A percentile compares a stretch with the other conserved stretches of the same genome.
phyloP scores from a whole-genome alignment of 2,888 invertebrate species.

The Mechanitis mazaeus region DNA sequence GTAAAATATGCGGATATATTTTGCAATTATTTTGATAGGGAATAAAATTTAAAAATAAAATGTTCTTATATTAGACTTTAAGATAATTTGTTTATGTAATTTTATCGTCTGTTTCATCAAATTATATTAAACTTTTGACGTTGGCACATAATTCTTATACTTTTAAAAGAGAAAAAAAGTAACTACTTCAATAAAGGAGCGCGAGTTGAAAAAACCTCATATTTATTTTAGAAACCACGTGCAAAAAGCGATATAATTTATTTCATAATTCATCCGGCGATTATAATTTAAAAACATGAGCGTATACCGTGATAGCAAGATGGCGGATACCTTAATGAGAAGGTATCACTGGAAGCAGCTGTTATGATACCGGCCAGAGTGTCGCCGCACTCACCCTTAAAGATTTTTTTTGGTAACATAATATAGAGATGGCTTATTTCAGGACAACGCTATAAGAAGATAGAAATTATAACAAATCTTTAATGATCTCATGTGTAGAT shows the following conservation, averaged over 20 bases:
- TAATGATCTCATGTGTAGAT: neutral
- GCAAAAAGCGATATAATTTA: slow-evolving; percentile 22
- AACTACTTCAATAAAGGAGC: slow-evolving; percentile 2
- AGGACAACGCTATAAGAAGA: neutral
- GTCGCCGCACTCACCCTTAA: slow-evolving; percentile 70
- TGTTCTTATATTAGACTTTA: neutral
- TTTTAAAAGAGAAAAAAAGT: neutral
- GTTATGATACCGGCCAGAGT: slow-evolving; percentile 71
- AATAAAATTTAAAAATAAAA: slow-evolving; percentile 4
- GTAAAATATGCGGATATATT: slow-evolving; percentile 29
- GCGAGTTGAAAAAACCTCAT: neutral
- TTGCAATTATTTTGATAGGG: slow-evolving; percentile 1
- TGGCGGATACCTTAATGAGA: slow-evolving; percentile 71
- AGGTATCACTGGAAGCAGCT: slow-evolving; percentile 73
- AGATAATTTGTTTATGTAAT: neutral
- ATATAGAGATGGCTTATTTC: slow-evolving; percentile 38
- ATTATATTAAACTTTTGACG: neutral
- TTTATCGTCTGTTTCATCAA: too few species aligned
- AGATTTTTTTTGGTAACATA: slow-evolving; percentile 48
- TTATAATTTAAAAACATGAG: slow-evolving; percentile 70
- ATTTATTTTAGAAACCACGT: slow-evolving; percentile 2
- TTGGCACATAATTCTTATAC: neutral
- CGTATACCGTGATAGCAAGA: slow-evolving; percentile 42
- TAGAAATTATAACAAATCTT: neutral
- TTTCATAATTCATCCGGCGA: slow-evolving; percentile 51